phyloP scores from a whole-genome alignment of 2,113 vertebrate genomes.

The Noturus placidus region DNA sequence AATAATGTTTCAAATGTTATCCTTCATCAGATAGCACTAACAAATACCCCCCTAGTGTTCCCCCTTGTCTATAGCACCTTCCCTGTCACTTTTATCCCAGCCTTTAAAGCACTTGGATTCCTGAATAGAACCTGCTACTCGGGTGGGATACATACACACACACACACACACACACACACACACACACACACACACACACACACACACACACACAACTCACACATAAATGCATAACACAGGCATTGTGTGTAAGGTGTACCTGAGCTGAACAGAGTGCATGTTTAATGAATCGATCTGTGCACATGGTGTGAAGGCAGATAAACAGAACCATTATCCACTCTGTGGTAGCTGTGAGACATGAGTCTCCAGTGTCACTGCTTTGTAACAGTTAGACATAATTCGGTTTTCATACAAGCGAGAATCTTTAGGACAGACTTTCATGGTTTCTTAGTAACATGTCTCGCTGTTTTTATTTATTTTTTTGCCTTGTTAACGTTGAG shows the following conservation, averaged over 20 bases:
- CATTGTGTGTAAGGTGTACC: constrained; percentile 33
- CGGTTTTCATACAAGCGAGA: neutral
- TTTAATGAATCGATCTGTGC: constrained; percentile 46
- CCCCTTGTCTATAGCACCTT: constrained; percentile 18
- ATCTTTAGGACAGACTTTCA: neutral
- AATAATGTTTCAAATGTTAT: constrained; percentile 59
- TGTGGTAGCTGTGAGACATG: neutral
- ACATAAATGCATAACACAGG: neutral
- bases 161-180: too few relatives aligned
- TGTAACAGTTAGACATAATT: neutral
- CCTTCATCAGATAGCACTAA: constrained; percentile 68
- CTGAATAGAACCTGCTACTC: constrained; percentile 38
- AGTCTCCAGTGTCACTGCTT: neutral
- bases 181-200: neutral
- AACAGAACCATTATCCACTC: constrained; percentile 49
- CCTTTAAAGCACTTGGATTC: constrained; percentile 34
- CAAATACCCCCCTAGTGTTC: constrained; percentile 53
- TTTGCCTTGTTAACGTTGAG: neutral
- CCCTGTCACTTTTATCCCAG: constrained; percentile 33
- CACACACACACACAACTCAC: neutral
- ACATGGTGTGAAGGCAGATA: constrained; percentile 45
- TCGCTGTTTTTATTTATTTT: neutral
- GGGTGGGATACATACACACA: too few relatives aligned
- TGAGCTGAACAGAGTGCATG: constrained; percentile 27
- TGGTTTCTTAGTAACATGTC: neutral